Conservation (phyloP, 2,113 vertebrate genomes). For the Erinaceus europaeus region DNA sequence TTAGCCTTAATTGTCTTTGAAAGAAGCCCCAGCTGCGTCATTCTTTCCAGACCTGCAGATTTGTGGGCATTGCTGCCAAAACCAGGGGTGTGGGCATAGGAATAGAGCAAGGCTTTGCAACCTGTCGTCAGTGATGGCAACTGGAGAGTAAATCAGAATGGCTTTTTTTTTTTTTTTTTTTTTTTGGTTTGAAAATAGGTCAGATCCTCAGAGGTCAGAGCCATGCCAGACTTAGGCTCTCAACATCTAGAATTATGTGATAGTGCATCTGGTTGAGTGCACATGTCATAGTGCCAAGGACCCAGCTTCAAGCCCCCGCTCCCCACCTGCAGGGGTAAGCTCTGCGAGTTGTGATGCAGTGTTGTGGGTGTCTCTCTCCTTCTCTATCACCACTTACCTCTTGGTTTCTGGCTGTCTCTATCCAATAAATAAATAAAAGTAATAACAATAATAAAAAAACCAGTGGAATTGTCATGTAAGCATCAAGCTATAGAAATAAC, state of each 20-base stretch:
- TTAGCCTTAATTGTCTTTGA: slow-evolving; percentile 72
- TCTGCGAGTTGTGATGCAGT: too few species aligned
- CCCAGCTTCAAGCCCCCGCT: too few species aligned
- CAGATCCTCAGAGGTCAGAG: neutral
- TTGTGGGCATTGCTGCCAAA: slow-evolving; percentile 50
- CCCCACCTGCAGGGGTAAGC: too few species aligned
- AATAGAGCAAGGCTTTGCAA: neutral
- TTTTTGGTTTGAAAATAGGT: slow-evolving; percentile 54
- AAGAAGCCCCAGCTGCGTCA: slow-evolving; percentile 67
- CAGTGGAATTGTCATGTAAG: too few species aligned
- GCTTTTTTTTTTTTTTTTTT: neutral
- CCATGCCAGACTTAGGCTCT: neutral
- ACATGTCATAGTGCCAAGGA: too few species aligned
- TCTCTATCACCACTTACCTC: too few species aligned
- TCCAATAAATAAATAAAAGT: too few species aligned
- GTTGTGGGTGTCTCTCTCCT: too few species aligned
- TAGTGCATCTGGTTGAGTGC: too few species aligned
- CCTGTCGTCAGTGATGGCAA: slow-evolving; percentile 18
- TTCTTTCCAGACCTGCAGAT: slow-evolving; percentile 45
- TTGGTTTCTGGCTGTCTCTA: too few species aligned
- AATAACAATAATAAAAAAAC: too few species aligned
- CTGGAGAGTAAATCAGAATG: slow-evolving; percentile 35
- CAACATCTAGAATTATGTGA: neutral
- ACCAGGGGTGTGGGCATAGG: slow-evolving; percentile 14
- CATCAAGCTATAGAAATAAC: too few species aligned